Base-by-base conservation (phyloP, 1,140 invertebrate species). In the Lepidurus arcticus region DNA sequence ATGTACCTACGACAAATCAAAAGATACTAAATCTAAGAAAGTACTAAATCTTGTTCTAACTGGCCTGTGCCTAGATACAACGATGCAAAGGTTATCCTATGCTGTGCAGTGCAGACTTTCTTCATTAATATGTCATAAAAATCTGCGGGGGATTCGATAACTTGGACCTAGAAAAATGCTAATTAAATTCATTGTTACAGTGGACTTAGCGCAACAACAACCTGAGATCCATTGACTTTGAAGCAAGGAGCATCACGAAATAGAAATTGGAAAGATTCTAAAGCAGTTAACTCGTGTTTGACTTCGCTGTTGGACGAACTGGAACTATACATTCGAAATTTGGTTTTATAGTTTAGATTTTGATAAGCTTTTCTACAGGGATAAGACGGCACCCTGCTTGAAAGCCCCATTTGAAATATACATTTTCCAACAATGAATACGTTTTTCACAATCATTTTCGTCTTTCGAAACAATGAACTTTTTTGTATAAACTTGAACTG, bases 11-110 rank as follows among this genome's bases (percentile, higher is more conserved):
- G 8, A 34, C 4, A 0, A 34, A 34, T 34, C 1, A 34, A 34
- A 4, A 34, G 34, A 34, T 34, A 34, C n/a, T n/a, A n/a, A n/a
- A n/a, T n/a, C n/a, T n/a, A n/a, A n/a, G n/a, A n/a, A n/a, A n/a
- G n/a, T 86, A 93, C 92, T 82, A 99, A 85, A 78, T 92, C 87
- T 78, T 88, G 87, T 86, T 99, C 97, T 79, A 97, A 85, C 43
- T 88, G 83, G 1, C 96, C 96, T 79, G 91, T 97, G 73, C 98
- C 98, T 53, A 99, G 86, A 84, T 99, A 99, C 7, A 99, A 85
- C 74, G 97, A 98, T 2, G 96, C 92, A 75, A 99, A 85, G 0
- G 92, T 91, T 82, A 99, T 93, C 82, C 97, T 89, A 76, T 87
- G 86, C 80, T 90, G 90, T 2, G 96, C 93, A 80, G 84, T 86